Conservation (phyloP, 2,888 invertebrate species). For the Nomada hirtipes region DNA sequence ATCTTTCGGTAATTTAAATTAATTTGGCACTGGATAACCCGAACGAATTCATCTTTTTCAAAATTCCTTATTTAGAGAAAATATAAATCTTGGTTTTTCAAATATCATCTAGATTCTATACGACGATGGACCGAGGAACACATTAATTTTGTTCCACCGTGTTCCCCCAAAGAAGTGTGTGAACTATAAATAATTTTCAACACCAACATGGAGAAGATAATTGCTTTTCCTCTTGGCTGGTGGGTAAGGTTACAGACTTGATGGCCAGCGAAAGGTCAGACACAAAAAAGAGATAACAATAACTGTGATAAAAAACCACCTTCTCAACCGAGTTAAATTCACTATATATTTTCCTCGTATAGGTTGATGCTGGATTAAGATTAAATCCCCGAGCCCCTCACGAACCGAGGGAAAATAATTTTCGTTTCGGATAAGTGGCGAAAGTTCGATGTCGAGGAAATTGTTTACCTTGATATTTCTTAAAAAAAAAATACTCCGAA, state of each 20-base stretch:
- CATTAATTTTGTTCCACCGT: background rate
- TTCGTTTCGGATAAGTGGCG: background rate
- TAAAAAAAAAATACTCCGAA: too few species aligned
- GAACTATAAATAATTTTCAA: constrained; percentile 51
- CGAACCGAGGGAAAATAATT: background rate
- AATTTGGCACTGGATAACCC: too few species aligned
- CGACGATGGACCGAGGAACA: background rate
- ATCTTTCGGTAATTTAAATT: background rate
- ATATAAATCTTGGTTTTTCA: too few species aligned
- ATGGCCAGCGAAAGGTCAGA: constrained; percentile 55
- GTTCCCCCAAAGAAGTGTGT: constrained; percentile 3
- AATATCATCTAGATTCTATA: too few species aligned
- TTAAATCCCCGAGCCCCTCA: background rate
- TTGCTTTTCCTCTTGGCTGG: constrained; percentile 38
- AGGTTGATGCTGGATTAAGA: background rate
- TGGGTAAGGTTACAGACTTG: constrained; percentile 53
- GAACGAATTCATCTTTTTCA: too few species aligned
- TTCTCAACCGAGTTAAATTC: constrained; percentile 28
- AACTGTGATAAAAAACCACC: constrained; percentile 41
- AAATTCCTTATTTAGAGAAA: too few species aligned
- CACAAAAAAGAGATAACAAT: constrained; percentile 43
- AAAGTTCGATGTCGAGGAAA: background rate
- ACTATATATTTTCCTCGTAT: background rate
- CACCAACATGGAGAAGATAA: constrained; percentile 40
- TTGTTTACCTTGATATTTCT: too few species aligned